Conservation (phyloP, 2,888 invertebrate species). For the Heliconius ethilla region DNA sequence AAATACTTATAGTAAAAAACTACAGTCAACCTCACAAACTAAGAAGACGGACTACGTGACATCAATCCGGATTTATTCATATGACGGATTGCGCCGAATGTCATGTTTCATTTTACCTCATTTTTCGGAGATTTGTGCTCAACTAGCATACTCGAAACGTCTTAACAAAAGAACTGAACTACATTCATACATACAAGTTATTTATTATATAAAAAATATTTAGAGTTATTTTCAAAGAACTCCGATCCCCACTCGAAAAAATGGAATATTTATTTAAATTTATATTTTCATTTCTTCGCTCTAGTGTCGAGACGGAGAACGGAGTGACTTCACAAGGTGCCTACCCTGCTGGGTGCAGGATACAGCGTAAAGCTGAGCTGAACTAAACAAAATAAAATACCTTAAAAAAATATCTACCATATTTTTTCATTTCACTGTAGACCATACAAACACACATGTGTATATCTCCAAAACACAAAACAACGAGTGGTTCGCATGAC, state of each 20-base stretch:
- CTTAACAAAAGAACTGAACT: background rate
- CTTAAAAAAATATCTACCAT: background rate
- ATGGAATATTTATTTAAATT: no score
- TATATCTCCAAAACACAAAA: slow-evolving; percentile 18
- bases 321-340: no score
- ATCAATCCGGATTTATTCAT: slow-evolving; percentile 21
- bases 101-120: background rate
- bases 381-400: no score
- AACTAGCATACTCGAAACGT: background rate
- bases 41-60: background rate
- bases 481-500: slow-evolving; percentile 65
- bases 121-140: background rate
- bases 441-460: background rate
- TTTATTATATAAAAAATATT: no score
- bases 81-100: background rate
- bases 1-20: background rate
- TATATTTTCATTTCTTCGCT: no score
- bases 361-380: background rate
- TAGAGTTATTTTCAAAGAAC: no score
- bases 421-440: background rate
- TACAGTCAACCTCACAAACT: background rate
- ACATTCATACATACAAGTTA: background rate
- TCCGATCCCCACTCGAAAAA: no score
- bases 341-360: no score
- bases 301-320: no score